Evolutionary conservation across 2,888 invertebrate genomes (phyloP), one percentile per base, ranked within the genome.

Genomic region (Gisinianus flammeolus): DNA sequence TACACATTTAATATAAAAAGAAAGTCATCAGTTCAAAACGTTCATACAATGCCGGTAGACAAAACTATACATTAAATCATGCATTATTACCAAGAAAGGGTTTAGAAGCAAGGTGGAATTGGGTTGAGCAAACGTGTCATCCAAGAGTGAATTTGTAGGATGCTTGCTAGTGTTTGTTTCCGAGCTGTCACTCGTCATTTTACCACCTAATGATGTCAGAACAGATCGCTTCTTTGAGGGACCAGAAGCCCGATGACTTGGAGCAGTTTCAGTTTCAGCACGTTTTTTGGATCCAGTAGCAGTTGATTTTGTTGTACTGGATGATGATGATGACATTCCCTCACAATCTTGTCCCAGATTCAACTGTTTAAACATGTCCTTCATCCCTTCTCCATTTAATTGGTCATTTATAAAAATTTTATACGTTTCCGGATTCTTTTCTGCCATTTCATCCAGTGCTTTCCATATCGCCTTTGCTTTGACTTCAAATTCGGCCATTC

Each of bases 391-490:
- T 10, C 77, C 80, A 67, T 81, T 26, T 66, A 83, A 19, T 33
- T 83, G 83, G 19, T 79, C 74, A 8, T 62, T 16, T 16, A 83
- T 81, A 28, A 81, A 83, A 30, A 76, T 73, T 33, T 81, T 73
- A 77, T 83, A 83, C 26, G 35, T 76, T 28, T 83, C 82, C 0
- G 83, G 83, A 70, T 80, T 80, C 35, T 81, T 79, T 26, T 77
- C 79, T 2, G 76, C 26, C 83, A 83, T 83, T 22, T 76, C 71
- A 71, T 83, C 81, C 52, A 83, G 58, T 0, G 83, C 81, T 19
- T 26, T 58, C 83, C 83, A 83, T 52, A 83, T 82, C 10, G 83
- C 83, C 62, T 79, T 26, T 0, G 81, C 81, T 67, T 83, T 70
- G 5, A 69, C 76, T 22, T 66, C 33, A 28, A 78, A 67, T n/a